Evolutionary conservation across 2,113 vertebrate genomes (phyloP).

Genomic region (Eudorcas thomsonii): DNA sequence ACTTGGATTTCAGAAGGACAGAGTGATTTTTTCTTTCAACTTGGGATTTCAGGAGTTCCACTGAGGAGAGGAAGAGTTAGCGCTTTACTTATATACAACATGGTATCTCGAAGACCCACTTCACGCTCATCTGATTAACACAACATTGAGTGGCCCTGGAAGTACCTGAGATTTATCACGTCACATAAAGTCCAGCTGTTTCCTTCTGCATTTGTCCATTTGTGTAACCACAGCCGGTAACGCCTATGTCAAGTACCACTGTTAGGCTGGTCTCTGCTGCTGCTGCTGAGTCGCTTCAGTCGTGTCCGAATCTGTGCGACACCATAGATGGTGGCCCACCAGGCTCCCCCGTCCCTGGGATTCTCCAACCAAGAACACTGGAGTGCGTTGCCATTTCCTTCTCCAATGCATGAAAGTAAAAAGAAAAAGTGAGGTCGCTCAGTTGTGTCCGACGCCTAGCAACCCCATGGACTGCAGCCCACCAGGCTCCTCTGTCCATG

Average conservation of each 20-base stretch:
- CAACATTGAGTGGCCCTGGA: too few relatives aligned
- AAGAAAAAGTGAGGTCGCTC: too few relatives aligned
- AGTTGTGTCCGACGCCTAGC: too few relatives aligned
- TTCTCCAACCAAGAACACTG: too few relatives aligned
- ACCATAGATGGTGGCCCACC: too few relatives aligned
- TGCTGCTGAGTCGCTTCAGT: too few relatives aligned
- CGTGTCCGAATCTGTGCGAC: too few relatives aligned
- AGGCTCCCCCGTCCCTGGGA: too few relatives aligned
- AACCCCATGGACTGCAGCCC: too few relatives aligned
- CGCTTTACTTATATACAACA: not conserved
- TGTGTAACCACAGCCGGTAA: not conserved
- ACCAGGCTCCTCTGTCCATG: too few relatives aligned
- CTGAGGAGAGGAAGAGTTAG: not conserved
- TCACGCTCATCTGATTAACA: not conserved
- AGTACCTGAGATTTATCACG: not conserved
- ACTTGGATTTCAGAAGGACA: not conserved
- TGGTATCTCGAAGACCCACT: not conserved
- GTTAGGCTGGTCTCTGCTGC: not conserved
- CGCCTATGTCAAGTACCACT: not conserved
- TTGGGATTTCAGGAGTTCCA: not conserved
- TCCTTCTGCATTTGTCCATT: accelerated
- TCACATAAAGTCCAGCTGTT: not conserved
- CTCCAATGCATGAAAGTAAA: too few relatives aligned
- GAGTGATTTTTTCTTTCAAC: not conserved
- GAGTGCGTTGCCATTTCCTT: too few relatives aligned